Base-by-base conservation (phyloP, 2,113 vertebrate genomes). In the Oryzias melastigma region DNA sequence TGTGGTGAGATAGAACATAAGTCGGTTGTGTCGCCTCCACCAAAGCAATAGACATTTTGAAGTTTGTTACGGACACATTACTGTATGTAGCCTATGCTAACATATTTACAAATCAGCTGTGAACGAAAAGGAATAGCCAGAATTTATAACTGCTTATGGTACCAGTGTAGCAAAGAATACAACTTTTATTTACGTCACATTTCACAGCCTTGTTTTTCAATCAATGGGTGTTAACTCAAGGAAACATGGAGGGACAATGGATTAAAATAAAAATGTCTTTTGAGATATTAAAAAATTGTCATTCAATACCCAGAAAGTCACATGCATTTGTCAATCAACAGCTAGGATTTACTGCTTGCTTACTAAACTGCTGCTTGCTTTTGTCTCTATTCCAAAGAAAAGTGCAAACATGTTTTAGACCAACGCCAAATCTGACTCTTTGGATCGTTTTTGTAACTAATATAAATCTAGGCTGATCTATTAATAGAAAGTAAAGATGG, bases 1-100 rank as follows among this genome's bases (percentile, higher is more conserved):
- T 44, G 41, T 52, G 14, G 15, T 53, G 29, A 47, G 12, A 59
- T 44, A 24, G 7, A 46, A n/a, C 44, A 45, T 19, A 45, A 27
- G 20, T 40, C 19, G 19, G 43, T 56, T 58, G 14, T 20, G 47
- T 8, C 47, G 71, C 63, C 68, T 73, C 40, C 68, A 78, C 65
- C 73, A 85, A 87, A 83, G 85, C 82, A 87, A 85, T 85, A 83
- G 71, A 77, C 67, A 61, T 65, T 77, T 25, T 77, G 50, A 74
- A 62, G 59, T 78, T 61, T 74, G 46, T 50, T 60, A 29, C 60
- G 68, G 65, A 73, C 67, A 64, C 55, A 63, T 66, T 44, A 68
- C 67, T 77, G 67, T 68, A 70, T 68, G 20, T 74, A n/a, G 15
- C 45, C 48, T 52, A 16, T 42, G 53, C 44, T 57, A n/a, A 47